phyloP scores from a whole-genome alignment of 2,888 invertebrate genomes.

The Eristalis pertinax region DNA sequence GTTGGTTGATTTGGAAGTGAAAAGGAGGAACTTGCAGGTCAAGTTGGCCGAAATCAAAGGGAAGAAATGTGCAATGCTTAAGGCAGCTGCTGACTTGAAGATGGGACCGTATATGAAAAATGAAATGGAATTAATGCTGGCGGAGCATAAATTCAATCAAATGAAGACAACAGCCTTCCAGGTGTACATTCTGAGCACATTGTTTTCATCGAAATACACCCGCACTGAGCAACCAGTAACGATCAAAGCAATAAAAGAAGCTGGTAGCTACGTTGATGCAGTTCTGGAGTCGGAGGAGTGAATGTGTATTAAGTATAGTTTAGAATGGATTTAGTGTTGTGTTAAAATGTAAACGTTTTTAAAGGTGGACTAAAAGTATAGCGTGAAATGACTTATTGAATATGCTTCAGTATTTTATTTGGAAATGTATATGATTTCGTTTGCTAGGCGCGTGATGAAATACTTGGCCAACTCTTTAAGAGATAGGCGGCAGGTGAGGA shows the following conservation, averaged over 20 bases:
- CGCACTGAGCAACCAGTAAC: constrained; percentile 77
- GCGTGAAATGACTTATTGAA: too few species aligned
- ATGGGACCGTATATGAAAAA: constrained; percentile 76
- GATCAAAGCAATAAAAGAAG: constrained; percentile 77
- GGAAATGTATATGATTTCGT: too few species aligned
- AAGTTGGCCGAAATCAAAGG: constrained; percentile 74
- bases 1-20: constrained; percentile 75
- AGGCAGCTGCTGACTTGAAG: constrained; percentile 77
- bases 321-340: neutral
- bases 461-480: too few species aligned
- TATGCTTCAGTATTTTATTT: too few species aligned
- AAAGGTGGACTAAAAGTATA: neutral
- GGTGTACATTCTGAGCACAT: constrained; percentile 75
- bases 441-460: too few species aligned
- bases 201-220: constrained; percentile 71
- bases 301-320: neutral
- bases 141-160: constrained; percentile 76
- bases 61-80: constrained; percentile 77
- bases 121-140: constrained; percentile 76
- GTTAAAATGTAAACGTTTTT: neutral
- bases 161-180: constrained; percentile 77
- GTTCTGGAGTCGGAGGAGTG: constrained; percentile 73
- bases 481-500: too few species aligned
- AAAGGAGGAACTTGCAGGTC: constrained; percentile 74
- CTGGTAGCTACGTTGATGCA: constrained; percentile 76